These are phyloP conservation scores for Augochlora pura DNA, from an alignment of 1,140 invertebrate genomes.

Conservation along the genomic window DNA sequence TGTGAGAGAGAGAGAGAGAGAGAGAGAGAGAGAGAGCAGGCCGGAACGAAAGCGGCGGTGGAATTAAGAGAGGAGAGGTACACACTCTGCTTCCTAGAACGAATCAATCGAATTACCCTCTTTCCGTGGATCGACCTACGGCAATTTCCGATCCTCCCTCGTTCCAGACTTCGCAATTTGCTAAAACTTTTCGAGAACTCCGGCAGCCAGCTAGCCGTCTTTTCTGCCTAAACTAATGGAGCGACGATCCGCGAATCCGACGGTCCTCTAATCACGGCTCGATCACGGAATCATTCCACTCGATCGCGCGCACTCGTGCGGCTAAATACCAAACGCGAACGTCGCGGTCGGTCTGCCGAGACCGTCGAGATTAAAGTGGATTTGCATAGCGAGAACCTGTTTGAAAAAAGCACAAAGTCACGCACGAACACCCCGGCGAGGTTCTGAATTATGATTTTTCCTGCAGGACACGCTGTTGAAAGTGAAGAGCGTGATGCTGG, in stretches of 20 bases:
- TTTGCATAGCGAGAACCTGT: background rate
- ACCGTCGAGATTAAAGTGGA: constrained; percentile 3
- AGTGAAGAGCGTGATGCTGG: constrained; percentile 91
- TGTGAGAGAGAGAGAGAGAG: too few relatives aligned
- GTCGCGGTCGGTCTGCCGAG: background rate
- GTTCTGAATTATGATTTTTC: constrained; percentile 62
- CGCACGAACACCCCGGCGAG: too few relatives aligned
- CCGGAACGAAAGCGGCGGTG: constrained; percentile 65
- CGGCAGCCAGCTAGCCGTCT: constrained; percentile 56
- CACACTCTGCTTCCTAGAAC: constrained; percentile 72
- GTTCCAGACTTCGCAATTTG: constrained; percentile 70
- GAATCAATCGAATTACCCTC: constrained; percentile 73
- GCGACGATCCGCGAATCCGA: constrained; percentile 28
- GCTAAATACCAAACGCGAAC: constrained; percentile 12
- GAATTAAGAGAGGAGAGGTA: constrained; percentile 68
- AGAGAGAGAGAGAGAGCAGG: background rate
- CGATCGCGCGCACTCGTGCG: constrained; percentile 24
- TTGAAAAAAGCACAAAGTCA: background rate
- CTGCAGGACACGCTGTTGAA: constrained; percentile 91
- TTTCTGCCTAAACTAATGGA: constrained; percentile 50
- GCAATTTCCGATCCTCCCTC: constrained; percentile 67
- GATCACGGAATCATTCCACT: constrained; percentile 56
- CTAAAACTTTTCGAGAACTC: constrained; percentile 72
- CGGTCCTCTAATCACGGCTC: constrained; percentile 52
- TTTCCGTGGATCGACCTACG: constrained; percentile 64